Conservation (phyloP, 2,113 vertebrate genomes). For the Siphamia tubifer region DNA sequence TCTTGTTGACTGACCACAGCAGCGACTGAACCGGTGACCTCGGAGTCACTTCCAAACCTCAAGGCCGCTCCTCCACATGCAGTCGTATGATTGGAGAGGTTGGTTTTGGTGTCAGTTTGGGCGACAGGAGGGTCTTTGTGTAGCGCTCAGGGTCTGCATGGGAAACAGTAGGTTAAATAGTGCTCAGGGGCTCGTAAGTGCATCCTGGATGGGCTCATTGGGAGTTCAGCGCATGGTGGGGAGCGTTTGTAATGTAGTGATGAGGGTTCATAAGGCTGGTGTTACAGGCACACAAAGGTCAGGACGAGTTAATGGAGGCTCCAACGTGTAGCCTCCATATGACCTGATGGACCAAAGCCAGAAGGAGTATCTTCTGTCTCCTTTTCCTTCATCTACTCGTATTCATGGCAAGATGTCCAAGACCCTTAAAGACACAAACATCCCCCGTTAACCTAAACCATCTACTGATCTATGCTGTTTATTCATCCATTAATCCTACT, state of each 20-base stretch:
- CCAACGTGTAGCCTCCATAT: background rate
- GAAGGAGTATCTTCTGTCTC: background rate
- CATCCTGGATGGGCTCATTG: constrained; percentile 53
- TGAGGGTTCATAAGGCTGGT: constrained; percentile 51
- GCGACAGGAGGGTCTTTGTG: constrained; percentile 60
- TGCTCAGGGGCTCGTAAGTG: constrained; percentile 51
- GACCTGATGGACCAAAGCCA: constrained; percentile 14
- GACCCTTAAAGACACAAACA: too few relatives aligned
- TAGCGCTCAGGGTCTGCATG: constrained; percentile 29
- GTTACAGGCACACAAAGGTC: constrained; percentile 57
- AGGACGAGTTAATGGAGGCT: constrained; percentile 20
- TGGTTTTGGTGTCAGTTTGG: constrained; percentile 38
- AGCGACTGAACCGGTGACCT: constrained; percentile 30
- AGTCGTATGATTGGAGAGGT: background rate
- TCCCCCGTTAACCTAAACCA: too few relatives aligned
- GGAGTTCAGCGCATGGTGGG: constrained; percentile 52
- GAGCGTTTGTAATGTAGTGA: constrained; percentile 42
- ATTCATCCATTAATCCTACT: too few relatives aligned
- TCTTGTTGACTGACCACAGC: constrained; percentile 28
- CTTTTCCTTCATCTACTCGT: background rate
- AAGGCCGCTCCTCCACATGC: background rate
- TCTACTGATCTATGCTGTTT: too few relatives aligned
- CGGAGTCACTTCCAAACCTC: constrained; percentile 21
- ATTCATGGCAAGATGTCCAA: too few relatives aligned
- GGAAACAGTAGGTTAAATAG: constrained; percentile 55